phyloP scores from a whole-genome alignment of 2,888 invertebrate genomes.

The Dromius quadrimaculatus region DNA sequence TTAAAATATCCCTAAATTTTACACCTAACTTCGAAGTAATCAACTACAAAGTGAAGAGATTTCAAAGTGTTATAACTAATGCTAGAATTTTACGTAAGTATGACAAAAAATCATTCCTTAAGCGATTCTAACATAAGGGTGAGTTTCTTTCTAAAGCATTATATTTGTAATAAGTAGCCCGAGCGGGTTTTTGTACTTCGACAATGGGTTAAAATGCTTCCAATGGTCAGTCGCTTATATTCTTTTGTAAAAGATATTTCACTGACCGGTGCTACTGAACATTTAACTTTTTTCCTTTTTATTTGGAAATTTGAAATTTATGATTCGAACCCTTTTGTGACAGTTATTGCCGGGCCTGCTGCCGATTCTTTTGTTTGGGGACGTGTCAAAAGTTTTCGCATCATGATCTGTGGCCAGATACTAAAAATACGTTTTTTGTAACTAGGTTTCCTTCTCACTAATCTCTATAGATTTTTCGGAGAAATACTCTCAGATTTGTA shows the following conservation, averaged over 20 bases:
- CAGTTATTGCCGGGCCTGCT: conserved; percentile 39
- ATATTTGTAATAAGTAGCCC: conserved; percentile 50
- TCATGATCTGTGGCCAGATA: conserved; percentile 35
- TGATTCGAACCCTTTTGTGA: conserved; percentile 49
- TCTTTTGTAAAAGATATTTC: conserved; percentile 28
- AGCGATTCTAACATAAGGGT: neutral
- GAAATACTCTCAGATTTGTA: neutral
- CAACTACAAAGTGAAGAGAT: conserved; percentile 2
- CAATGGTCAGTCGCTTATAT: conserved; percentile 44
- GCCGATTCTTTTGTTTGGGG: conserved; percentile 16
- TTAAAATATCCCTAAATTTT: conserved; percentile 14
- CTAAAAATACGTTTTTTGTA: conserved; percentile 26
- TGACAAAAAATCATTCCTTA: neutral
- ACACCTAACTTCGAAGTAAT: neutral
- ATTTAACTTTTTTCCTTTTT: conserved; percentile 27
- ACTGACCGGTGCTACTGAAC: conserved; percentile 44
- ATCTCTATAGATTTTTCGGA: conserved; percentile 31
- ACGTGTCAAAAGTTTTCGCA: conserved; percentile 20
- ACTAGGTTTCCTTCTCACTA: conserved; percentile 35
- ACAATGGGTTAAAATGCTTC: conserved; percentile 44
- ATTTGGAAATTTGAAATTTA: conserved; percentile 43
- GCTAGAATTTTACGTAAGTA: neutral
- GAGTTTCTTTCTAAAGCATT: conserved; percentile 22
- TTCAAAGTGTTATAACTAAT: neutral
- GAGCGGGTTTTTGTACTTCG: conserved; percentile 26